phyloP scores from a whole-genome alignment of 2,888 invertebrate species.

The Phortica magna region DNA sequence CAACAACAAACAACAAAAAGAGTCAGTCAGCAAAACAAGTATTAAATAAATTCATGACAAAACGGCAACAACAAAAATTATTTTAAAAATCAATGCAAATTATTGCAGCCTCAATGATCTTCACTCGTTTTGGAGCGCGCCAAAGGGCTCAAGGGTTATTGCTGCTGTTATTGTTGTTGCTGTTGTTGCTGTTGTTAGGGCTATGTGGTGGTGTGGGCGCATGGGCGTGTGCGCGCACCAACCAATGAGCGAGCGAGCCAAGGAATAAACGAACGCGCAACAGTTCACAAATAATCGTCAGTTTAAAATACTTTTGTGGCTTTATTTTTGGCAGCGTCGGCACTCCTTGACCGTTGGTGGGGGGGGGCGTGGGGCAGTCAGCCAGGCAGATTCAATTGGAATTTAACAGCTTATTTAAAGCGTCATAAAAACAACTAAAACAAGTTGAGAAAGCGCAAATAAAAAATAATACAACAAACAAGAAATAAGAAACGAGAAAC shows the following conservation, averaged over 20 bases:
- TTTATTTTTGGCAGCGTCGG: conserved; percentile 10
- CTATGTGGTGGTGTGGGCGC: too few relatives aligned
- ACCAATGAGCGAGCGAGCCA: conserved; percentile 35
- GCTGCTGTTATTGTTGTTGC: too few relatives aligned
- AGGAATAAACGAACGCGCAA: conserved; percentile 9
- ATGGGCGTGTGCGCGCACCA: too few relatives aligned
- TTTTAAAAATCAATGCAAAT: conserved; percentile 67
- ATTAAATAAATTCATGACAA: conserved; percentile 6
- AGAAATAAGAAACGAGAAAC: background rate
- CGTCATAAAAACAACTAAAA: background rate
- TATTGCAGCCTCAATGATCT: conserved; percentile 67
- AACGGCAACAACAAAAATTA: background rate
- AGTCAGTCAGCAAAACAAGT: background rate
- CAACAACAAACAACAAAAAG: background rate
- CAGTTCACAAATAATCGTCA: conserved; percentile 24
- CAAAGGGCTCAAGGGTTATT: too few relatives aligned
- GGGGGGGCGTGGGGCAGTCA: background rate
- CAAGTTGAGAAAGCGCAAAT: background rate
- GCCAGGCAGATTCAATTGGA: background rate
- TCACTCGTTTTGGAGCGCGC: conserved; percentile 41
- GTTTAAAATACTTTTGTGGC: conserved; percentile 25
- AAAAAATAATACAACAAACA: background rate
- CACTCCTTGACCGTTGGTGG: background rate
- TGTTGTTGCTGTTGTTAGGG: too few relatives aligned
- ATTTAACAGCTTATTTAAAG: conserved; percentile 9